These are phyloP conservation scores for Oreamnos americanus DNA, from an alignment of 2,113 vertebrate species.

Conservation along the genomic window DNA sequence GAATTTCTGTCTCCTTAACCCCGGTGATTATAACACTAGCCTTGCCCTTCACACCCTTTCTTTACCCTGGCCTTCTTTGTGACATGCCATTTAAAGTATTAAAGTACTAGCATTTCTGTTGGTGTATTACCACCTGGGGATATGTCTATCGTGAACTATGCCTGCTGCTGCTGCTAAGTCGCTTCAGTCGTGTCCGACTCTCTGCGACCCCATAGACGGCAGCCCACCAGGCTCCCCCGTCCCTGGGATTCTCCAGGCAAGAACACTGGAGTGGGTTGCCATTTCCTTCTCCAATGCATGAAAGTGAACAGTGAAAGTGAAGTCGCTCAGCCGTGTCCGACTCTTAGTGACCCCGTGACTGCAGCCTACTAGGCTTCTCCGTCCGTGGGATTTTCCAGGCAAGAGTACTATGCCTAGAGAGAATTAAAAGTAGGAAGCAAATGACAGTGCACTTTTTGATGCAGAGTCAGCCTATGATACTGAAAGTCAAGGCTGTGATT, in stretches of 20 bases:
- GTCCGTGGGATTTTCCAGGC: no score
- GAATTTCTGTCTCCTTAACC: background rate
- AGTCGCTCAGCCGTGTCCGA: rapidly evolving
- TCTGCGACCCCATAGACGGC: rapidly evolving
- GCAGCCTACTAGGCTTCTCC: rapidly evolving
- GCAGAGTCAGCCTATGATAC: background rate
- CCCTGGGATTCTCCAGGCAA: no score
- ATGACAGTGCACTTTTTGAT: background rate
- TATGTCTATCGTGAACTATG: background rate
- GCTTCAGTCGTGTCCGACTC: background rate
- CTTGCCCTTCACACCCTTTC: background rate
- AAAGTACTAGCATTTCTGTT: background rate
- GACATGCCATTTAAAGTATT: background rate
- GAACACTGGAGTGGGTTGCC: no score
- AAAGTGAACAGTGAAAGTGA: no score
- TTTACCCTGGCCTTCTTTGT: background rate
- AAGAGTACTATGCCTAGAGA: background rate
- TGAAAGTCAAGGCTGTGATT: background rate
- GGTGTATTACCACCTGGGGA: background rate
- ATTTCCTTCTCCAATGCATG: no score
- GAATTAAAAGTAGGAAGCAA: background rate
- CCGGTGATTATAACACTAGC: background rate
- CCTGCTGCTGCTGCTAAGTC: no score
- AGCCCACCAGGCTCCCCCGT: no score
- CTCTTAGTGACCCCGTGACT: no score